Evolutionary conservation across 2,797 vertebrate genomes (phyloP).

Genomic region (Neoniphon sammara): DNA sequence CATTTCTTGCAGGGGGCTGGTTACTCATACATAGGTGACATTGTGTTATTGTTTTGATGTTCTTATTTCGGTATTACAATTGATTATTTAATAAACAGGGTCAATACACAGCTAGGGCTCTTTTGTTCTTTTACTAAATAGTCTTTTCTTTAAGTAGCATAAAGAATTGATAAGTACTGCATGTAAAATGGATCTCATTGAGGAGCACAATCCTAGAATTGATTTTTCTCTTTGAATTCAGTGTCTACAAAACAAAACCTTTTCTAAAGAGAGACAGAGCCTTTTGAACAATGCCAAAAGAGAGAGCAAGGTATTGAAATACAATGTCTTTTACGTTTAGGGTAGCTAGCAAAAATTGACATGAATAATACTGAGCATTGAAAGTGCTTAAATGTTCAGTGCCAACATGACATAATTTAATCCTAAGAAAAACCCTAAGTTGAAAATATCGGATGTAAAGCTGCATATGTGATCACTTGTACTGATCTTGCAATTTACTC

Average conservation of each 20-base stretch:
- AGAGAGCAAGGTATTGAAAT: neutral
- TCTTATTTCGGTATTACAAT: conserved; percentile 14
- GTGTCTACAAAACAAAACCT: neutral
- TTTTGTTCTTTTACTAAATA: neutral
- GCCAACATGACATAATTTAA: neutral
- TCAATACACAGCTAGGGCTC: neutral
- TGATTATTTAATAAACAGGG: conserved; percentile 9
- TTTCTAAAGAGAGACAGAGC: neutral
- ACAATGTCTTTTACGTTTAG: neutral
- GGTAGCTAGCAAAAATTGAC: neutral
- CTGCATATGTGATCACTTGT: neutral
- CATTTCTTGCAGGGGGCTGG: conserved; percentile 17
- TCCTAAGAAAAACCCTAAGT: too few relatives aligned
- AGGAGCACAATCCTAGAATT: neutral
- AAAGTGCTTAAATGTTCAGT: neutral
- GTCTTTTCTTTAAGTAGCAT: neutral
- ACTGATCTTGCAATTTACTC: neutral
- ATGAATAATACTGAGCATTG: neutral
- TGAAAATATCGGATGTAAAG: too few relatives aligned
- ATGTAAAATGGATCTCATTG: neutral
- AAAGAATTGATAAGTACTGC: neutral
- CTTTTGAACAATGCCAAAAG: neutral
- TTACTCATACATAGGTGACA: neutral
- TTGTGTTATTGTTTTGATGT: conserved; percentile 11
- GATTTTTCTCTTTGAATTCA: conserved; percentile 5